A percentile compares a stretch with the other conserved stretches of the same genome.
These are phyloP conservation scores for Drosophila kepulauana DNA, from an alignment of 1,140 invertebrate species.

Conservation along the genomic window DNA sequence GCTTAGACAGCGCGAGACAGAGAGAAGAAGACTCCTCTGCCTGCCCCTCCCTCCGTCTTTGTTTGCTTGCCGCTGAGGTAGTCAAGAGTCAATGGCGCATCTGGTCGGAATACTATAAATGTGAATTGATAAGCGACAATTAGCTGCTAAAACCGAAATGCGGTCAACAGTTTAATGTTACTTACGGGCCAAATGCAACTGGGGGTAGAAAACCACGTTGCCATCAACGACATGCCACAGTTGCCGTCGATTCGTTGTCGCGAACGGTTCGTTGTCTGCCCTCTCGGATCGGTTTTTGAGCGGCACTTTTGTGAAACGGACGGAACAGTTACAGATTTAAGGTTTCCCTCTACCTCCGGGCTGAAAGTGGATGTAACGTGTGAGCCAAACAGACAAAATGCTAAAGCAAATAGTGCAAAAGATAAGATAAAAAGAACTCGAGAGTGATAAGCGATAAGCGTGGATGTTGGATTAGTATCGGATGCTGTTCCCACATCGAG, in stretches of 20 bases:
- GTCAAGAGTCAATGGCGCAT: conserved; percentile 31
- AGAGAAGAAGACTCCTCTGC: background rate
- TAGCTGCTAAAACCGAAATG: conserved; percentile 59
- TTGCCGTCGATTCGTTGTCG: conserved; percentile 38
- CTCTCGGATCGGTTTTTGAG: background rate
- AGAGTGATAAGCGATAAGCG: conserved; percentile 22
- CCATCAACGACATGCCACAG: conserved; percentile 51
- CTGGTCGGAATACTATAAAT: conserved; percentile 19
- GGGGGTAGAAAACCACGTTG: conserved; percentile 68
- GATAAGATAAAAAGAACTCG: conserved; percentile 35
- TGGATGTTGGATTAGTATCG: conserved; percentile 11
- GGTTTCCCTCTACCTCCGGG: conserved; percentile 51
- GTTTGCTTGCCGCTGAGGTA: conserved; percentile 1
- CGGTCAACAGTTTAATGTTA: conserved; percentile 80
- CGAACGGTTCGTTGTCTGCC: conserved; percentile 29
- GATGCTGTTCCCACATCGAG: conserved; percentile 14
- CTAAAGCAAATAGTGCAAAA: conserved; percentile 21
- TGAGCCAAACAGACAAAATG: conserved; percentile 31
- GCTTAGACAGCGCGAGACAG: background rate
- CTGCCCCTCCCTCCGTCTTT: background rate
- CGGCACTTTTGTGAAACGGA: background rate
- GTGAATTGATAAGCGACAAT: conserved; percentile 74
- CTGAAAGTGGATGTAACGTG: conserved; percentile 20
- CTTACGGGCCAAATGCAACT: conserved; percentile 26
- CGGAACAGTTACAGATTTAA: conserved; percentile 51